phyloP scores from a whole-genome alignment of 2,888 invertebrate genomes.

The Lamellibrachia columna region DNA sequence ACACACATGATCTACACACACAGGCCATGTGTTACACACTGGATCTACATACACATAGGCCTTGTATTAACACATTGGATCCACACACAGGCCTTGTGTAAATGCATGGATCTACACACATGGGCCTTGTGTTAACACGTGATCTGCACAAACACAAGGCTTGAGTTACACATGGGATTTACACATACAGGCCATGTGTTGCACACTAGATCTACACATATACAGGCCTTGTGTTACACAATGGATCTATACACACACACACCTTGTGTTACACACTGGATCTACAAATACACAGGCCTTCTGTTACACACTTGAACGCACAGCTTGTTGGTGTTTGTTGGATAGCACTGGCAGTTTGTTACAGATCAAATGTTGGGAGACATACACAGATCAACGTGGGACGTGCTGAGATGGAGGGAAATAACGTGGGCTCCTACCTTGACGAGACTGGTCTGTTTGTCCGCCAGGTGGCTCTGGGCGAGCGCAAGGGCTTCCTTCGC shows the following conservation, averaged over 20 bases:
- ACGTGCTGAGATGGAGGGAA: no score
- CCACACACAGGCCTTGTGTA: no score
- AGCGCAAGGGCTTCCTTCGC: constrained; percentile 63
- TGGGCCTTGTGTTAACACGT: not conserved
- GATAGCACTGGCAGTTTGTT: no score
- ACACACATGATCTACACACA: no score
- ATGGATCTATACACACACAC: not conserved
- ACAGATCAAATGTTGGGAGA: no score
- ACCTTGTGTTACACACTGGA: not conserved
- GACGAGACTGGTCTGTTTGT: constrained; percentile 61
- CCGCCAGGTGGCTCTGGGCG: constrained; percentile 58
- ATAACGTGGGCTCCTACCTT: constrained; percentile 47
- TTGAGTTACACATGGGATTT: not conserved
- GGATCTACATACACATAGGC: not conserved
- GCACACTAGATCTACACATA: not conserved
- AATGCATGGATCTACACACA: no score
- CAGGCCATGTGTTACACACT: not conserved
- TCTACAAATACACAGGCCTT: not conserved
- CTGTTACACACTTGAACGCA: no score
- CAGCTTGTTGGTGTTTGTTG: no score
- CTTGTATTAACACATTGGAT: not conserved
- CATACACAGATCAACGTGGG: no score
- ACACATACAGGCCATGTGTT: not conserved
- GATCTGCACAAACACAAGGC: not conserved
- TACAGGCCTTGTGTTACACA: no score